These are phyloP conservation scores for Moxostoma hubbsi DNA, from an alignment of 2,797 vertebrate species.

Conservation along the genomic window DNA sequence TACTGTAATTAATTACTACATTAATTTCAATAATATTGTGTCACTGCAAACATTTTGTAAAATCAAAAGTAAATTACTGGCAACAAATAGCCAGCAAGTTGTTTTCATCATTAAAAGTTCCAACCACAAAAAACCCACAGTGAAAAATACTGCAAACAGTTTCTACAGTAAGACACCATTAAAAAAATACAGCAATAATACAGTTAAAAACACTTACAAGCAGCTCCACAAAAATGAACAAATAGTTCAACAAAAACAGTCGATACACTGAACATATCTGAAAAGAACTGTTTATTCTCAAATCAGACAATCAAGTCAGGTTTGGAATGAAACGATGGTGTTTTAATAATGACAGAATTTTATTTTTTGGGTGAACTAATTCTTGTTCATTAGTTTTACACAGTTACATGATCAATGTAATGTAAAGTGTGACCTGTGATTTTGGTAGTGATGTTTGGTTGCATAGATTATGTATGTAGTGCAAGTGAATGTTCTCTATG, in stretches of 20 bases:
- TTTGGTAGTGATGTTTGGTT: conserved; percentile 1
- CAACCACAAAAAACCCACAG: too few species aligned
- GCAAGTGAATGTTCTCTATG: conserved; percentile 15
- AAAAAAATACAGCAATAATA: neutral
- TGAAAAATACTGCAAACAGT: neutral
- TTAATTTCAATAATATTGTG: neutral
- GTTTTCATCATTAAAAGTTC: neutral
- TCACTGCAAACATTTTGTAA: neutral
- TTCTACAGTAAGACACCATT: neutral
- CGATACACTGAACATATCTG: too few species aligned
- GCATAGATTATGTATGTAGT: conserved; percentile 12
- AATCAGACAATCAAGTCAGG: too few species aligned
- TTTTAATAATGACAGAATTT: too few species aligned
- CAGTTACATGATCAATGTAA: neutral
- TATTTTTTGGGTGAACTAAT: too few species aligned
- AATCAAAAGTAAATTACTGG: too few species aligned
- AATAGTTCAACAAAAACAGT: too few species aligned
- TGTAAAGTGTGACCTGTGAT: neutral
- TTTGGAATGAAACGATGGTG: too few species aligned
- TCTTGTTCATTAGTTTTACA: neutral
- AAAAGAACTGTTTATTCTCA: too few species aligned
- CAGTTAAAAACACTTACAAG: too few species aligned
- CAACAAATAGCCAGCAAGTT: neutral
- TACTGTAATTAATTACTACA: neutral
- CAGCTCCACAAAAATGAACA: too few species aligned